A percentile compares a stretch with the other conserved stretches of the same genome.
These are phyloP conservation scores for Ophion slaviceki DNA, from an alignment of 2,888 invertebrate genomes.

Conservation along the genomic window DNA sequence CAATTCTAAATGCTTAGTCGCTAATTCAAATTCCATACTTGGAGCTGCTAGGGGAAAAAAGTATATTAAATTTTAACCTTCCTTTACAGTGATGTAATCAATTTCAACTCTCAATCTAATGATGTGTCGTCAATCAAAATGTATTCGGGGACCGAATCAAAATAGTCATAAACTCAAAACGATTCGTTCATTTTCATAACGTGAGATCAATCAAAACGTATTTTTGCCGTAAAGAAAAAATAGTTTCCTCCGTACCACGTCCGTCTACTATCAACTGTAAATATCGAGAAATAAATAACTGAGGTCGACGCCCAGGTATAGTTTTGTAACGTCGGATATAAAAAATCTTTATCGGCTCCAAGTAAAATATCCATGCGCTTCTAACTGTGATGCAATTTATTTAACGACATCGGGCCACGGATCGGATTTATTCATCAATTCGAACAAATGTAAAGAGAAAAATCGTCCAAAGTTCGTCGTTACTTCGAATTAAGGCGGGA, in stretches of 20 bases:
- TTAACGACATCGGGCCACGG: slow-evolving; percentile 31
- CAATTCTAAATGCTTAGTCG: slow-evolving; percentile 25
- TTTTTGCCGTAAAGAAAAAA: neutral
- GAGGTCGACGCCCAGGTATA: neutral
- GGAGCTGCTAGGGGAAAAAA: slow-evolving; percentile 28
- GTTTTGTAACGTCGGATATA: neutral
- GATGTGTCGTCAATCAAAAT: too few species aligned
- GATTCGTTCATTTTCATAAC: neutral
- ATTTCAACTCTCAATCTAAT: neutral
- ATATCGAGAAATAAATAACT: neutral
- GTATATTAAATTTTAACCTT: neutral
- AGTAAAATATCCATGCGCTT: slow-evolving; percentile 34
- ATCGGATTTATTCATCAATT: slow-evolving; percentile 29
- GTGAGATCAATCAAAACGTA: neutral
- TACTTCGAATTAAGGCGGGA: neutral
- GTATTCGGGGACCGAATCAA: neutral
- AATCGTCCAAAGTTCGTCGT: neutral
- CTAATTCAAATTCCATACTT: slow-evolving; percentile 25
- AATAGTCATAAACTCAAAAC: neutral
- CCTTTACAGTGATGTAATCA: neutral
- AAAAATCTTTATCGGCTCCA: slow-evolving; percentile 22
- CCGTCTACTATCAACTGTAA: neutral
- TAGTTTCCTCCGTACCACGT: neutral
- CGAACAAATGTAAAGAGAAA: neutral
- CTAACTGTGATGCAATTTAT: slow-evolving; percentile 19